phyloP scores from a whole-genome alignment of 2,113 vertebrate genomes.

The Odocoileus virginianus region DNA sequence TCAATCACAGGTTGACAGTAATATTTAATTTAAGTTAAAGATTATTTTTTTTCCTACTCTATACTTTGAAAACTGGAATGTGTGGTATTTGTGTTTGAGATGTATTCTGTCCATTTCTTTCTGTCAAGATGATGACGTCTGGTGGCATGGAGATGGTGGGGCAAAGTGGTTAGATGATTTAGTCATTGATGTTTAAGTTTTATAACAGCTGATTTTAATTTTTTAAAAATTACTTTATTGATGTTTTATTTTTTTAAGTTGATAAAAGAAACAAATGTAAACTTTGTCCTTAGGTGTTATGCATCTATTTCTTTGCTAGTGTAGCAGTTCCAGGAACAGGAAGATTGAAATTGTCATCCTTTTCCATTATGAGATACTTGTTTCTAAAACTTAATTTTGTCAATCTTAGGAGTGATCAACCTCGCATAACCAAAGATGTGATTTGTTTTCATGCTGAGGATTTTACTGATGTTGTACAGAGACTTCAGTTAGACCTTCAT shows the following conservation, averaged over 20 bases:
- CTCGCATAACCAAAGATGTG: slow-evolving; percentile 98
- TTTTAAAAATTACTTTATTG: background rate
- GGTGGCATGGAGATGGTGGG: background rate
- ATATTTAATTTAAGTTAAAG: background rate
- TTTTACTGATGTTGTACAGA: slow-evolving; percentile 96
- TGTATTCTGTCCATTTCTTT: background rate
- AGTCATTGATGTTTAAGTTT: slow-evolving; percentile 1
- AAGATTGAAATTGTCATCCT: slow-evolving; percentile 11
- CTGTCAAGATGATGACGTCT: background rate
- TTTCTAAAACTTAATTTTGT: slow-evolving; percentile 48
- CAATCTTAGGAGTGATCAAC: slow-evolving; percentile 87
- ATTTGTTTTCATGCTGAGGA: slow-evolving; percentile 98
- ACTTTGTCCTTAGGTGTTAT: background rate
- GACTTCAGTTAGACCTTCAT: slow-evolving; percentile 95
- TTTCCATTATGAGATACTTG: slow-evolving; percentile 30
- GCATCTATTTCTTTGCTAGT: background rate
- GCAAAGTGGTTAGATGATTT: background rate
- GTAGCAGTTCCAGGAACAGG: background rate
- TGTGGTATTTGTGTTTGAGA: background rate
- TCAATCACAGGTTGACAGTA: background rate
- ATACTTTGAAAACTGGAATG: background rate
- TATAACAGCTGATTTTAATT: slow-evolving; percentile 16
- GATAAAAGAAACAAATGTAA: background rate
- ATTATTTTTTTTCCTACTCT: background rate
- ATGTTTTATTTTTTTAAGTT: slow-evolving; percentile 6